phyloP scores from a whole-genome alignment of 2,797 vertebrate species.

The Hylomyscus alleni region DNA sequence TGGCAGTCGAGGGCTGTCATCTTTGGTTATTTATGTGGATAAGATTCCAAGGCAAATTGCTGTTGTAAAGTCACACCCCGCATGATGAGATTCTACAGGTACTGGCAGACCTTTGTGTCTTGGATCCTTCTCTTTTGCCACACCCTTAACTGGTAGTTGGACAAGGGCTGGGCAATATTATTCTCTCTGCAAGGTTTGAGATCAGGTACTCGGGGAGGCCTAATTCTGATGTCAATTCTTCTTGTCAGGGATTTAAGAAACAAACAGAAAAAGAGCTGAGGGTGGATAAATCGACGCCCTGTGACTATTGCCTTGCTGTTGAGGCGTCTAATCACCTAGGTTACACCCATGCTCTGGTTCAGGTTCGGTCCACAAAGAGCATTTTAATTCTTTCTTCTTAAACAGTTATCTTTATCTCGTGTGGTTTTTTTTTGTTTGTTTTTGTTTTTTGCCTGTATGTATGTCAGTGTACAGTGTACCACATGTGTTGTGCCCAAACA shows the following conservation, averaged over 20 bases:
- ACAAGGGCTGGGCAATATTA: slow-evolving; percentile 7
- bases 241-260: slow-evolving; percentile 62
- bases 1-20: slow-evolving; percentile 46
- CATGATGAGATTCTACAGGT: slow-evolving; percentile 1
- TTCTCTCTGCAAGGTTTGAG: neutral
- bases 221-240: slow-evolving; percentile 63
- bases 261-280: slow-evolving; percentile 63
- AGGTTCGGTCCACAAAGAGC: neutral
- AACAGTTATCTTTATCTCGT: neutral
- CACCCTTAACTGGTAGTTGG: slow-evolving; percentile 37
- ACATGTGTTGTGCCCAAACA: neutral
- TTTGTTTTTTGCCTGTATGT: neutral
- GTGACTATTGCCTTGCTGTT: neutral
- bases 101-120: slow-evolving; percentile 1
- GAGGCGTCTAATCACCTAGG: slow-evolving; percentile 44
- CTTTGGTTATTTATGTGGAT: slow-evolving; percentile 52
- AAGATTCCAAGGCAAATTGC: slow-evolving; percentile 58
- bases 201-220: slow-evolving; percentile 30
- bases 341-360: slow-evolving; percentile 4
- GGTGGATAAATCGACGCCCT: slow-evolving; percentile 62
- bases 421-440: neutral
- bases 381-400: neutral
- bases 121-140: slow-evolving; percentile 14
- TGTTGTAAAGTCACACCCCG: slow-evolving; percentile 53
- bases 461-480: neutral